A percentile compares a stretch with the other conserved stretches of the same genome.
Conservation (phyloP, 2,888 invertebrate species). For the Himalopsyche japonica region DNA sequence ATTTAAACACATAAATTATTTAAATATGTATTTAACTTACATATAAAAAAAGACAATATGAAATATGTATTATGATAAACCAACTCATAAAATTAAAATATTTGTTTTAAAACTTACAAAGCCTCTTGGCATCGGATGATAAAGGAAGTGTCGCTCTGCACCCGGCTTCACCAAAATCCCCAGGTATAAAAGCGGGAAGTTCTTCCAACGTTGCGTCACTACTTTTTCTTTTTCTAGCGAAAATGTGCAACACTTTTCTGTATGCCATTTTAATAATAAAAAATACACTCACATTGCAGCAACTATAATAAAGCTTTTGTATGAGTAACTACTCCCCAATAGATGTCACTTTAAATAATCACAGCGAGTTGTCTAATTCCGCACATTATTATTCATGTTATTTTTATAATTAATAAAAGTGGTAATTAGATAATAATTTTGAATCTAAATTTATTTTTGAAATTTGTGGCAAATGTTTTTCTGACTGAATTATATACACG, state of each 20-base stretch:
- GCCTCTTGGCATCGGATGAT: conserved; percentile 35
- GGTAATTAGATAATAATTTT: no score
- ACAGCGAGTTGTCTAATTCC: neutral
- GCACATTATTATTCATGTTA: neutral
- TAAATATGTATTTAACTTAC: no score
- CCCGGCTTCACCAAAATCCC: conserved; percentile 28
- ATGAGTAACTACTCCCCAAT: neutral
- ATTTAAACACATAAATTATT: no score
- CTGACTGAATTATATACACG: neutral
- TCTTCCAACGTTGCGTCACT: conserved; percentile 29
- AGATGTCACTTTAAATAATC: neutral
- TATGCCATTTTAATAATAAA: conserved; percentile 29
- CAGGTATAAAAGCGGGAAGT: conserved; percentile 19
- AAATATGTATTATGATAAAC: no score
- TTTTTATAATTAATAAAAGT: no score
- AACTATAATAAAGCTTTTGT: neutral
- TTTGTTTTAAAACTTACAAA: conserved; percentile 33
- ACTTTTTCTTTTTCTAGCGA: conserved; percentile 31
- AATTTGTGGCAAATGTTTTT: no score
- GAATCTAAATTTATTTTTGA: no score
- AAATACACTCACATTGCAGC: neutral
- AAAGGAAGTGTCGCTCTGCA: conserved; percentile 36
- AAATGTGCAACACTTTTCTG: conserved; percentile 36
- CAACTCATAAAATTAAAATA: no score
- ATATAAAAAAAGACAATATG: no score